Evolutionary conservation across 2,888 invertebrate species (phyloP), one percentile per base, ranked within the genome.

Genomic region (Adineta ricciae): DNA sequence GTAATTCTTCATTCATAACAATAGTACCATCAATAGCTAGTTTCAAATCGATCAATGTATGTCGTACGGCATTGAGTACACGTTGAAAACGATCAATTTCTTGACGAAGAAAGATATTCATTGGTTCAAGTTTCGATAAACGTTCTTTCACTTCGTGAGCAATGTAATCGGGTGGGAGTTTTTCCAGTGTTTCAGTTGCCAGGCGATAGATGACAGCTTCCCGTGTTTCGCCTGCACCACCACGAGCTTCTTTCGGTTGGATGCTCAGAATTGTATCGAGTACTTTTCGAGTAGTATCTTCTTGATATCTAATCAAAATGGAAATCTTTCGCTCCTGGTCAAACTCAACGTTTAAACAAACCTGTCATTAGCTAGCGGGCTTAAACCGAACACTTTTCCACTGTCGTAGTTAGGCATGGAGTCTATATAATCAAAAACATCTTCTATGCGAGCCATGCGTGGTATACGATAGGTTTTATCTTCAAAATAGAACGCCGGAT

Each of bases 231-330:
- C 90, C 90, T 2, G 88, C 87, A 0, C 89, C 89, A 19, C 88
- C 88, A 50, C 87, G 87, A 36, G 7, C 86, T 86, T 95, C 95
- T 89, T 95, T 96, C 0, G 96, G 96, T 89, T 96, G 95, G 86
- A 96, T 95, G 0, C 94, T 94, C 87, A 95, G 91, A 87, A 95
- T 94, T 24, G 94, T 94, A 87, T 94, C 94, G 87, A 96, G 91
- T 87, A 95, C 93, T 32, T 92, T 91, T 87, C 93, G 93, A 0
- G 94, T 94, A 21, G 93, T 93, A 88, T 94, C 94, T 27, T 94
- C 94, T 90, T 95, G 95, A 89, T 94, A 95, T 5, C 94, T 94
- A 87, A 8, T 8, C 9, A 36, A 36, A n/a, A 38, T 7, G 41
- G 41, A 41, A 78, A 36, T 36, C 19, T 0, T 64, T n/a, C n/a